A percentile compares a stretch with the other conserved stretches of the same genome.
Conservation (phyloP, 2,113 vertebrate species). For the Candoia aspera region DNA sequence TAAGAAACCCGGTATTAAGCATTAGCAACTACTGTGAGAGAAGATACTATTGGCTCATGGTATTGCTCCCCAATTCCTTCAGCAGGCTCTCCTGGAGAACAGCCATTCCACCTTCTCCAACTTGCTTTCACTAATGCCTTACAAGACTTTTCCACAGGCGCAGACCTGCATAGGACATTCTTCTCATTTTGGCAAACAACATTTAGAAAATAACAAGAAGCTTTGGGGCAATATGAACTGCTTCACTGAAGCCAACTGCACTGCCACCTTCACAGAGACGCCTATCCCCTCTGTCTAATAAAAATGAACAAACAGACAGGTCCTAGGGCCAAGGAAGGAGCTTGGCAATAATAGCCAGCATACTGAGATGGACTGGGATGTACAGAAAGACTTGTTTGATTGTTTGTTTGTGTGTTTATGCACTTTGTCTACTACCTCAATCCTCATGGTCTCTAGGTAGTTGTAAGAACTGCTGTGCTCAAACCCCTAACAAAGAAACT, state of each 20-base stretch:
- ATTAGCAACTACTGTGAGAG: not conserved
- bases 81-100: not conserved
- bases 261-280: not conserved
- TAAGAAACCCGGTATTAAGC: no score
- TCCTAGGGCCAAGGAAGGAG: not conserved
- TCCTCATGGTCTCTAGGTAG: not conserved
- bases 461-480: no score
- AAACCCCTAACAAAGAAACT: no score
- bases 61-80: not conserved
- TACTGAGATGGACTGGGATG: not conserved
- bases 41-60: not conserved
- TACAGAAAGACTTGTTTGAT: not conserved
- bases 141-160: not conserved
- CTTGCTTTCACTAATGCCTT: not conserved
- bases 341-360: not conserved
- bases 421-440: not conserved
- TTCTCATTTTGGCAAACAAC: not conserved
- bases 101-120: not conserved
- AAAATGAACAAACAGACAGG: not conserved
- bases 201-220: not conserved
- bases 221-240: not conserved
- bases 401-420: not conserved
- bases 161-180: not conserved
- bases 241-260: not conserved
- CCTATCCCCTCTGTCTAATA: not conserved